Evolutionary conservation across 2,888 invertebrate genomes (phyloP).

Genomic region (Hypercompe scribonia): DNA sequence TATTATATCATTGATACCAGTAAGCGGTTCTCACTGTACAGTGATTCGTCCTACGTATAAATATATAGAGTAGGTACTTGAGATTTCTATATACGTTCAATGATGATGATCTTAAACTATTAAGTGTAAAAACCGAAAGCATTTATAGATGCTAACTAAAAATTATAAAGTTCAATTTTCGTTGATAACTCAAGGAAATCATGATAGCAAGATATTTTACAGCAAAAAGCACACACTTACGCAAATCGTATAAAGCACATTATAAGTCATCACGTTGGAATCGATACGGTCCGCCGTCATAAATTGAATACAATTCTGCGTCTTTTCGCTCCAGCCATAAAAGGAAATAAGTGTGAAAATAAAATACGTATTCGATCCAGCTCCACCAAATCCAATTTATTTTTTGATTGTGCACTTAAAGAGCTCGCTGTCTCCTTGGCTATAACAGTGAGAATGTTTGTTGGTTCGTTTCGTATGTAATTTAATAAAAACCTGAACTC

Average conservation of each 20-base stretch:
- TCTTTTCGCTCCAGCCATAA: slow-evolving; percentile 17
- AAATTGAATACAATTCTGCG: slow-evolving; percentile 19
- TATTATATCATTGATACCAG: no score
- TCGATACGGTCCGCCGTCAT: slow-evolving; percentile 18
- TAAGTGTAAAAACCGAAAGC: no score
- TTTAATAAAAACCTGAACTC: slow-evolving; percentile 28
- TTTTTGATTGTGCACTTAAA: slow-evolving; percentile 22
- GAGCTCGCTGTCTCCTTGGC: slow-evolving; percentile 14
- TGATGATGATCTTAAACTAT: background rate
- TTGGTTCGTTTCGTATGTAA: slow-evolving; percentile 29
- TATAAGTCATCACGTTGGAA: slow-evolving; percentile 10
- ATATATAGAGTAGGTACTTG: no score
- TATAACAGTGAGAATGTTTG: slow-evolving; percentile 21
- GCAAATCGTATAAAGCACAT: slow-evolving; percentile 11
- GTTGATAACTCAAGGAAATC: background rate
- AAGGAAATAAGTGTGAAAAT: slow-evolving; percentile 26
- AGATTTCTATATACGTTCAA: background rate
- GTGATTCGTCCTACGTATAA: no score
- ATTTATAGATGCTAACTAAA: background rate
- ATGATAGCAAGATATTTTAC: background rate
- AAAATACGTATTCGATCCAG: slow-evolving; percentile 23
- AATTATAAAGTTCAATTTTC: background rate
- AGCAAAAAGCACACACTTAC: background rate
- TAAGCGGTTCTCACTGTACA: no score
- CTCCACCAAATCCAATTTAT: slow-evolving; percentile 22